Base-by-base conservation (phyloP, 2,113 vertebrate genomes). In the Pedetes capensis region DNA sequence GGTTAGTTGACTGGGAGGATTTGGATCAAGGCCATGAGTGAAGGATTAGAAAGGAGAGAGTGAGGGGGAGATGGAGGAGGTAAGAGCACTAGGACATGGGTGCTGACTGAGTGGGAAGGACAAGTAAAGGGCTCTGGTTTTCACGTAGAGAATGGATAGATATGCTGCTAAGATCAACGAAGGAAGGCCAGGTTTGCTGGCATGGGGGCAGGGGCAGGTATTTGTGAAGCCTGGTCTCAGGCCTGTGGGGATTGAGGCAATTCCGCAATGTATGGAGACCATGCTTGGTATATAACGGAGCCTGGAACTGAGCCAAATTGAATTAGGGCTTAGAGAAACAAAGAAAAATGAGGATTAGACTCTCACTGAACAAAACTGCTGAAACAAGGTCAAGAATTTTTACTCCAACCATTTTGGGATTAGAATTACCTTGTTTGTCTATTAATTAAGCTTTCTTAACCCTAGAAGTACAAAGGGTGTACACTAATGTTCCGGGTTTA, bases 401-500 rank as follows among this genome's bases (percentile, higher is more conserved):
- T 61, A 66, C 14, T 10, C 23, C 11, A 64, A 42, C 4, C 16
- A 75, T 32, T 72, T 47, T 74, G 25, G 39, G 37, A 79, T 80
- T 71, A 47, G 42, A 20, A 72, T 69, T 49, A 39, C n/a, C 39
- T 95, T 57, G 39, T 66, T 71, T 8, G 80, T 64, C 51, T 87
- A 37, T 32, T 23, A 68, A 34, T 9, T 74, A 86, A 94, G 11
- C 25, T 83, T 94, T 88, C 82, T 69, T 53, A 83, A 79, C 4
- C 14, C n/a, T 51, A 27, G 18, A 90, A 87, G 6, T 34, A 63
- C 8, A 78, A 86, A 9, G 11, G 6, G 4, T 22, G 1, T 17
- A 49, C 8, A 44, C 1, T 42, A 3, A 10, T 51, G 75, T 42
- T 87, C 27, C 51, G 37, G 75, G 47, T 32, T 93, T 64, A 68